These are phyloP conservation scores for Monoplex corrugatus DNA, from an alignment of 2,888 invertebrate genomes.

Conservation along the genomic window DNA sequence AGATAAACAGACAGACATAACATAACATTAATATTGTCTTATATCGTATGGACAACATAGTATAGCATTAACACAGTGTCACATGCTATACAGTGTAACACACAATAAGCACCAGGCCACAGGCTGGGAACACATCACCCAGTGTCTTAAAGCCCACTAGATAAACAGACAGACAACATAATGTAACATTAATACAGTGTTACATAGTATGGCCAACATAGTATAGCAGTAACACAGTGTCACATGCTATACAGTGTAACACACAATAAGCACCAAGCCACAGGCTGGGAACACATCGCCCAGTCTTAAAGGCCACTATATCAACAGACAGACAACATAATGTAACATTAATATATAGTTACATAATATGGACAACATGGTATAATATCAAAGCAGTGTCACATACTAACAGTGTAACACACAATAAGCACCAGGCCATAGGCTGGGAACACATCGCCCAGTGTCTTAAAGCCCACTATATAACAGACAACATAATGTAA, in stretches of 20 bases:
- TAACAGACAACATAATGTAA: not conserved
- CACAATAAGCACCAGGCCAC: slow-evolving; percentile 76
- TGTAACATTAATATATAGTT: not conserved
- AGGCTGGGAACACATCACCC: slow-evolving; percentile 75
- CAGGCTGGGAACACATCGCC: slow-evolving; percentile 76
- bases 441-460: slow-evolving; percentile 75
- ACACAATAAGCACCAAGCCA: slow-evolving; percentile 74
- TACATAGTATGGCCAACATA: too few species aligned
- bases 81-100: too few species aligned
- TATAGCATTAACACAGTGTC: too few species aligned
- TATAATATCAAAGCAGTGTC: too few species aligned
- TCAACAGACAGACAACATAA: not conserved
- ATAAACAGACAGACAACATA: slow-evolving; percentile 9
- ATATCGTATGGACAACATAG: too few species aligned
- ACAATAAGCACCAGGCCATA: slow-evolving; percentile 76
- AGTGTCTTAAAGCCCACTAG: slow-evolving; percentile 69
- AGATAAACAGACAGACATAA: too few species aligned
- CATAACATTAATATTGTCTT: too few species aligned
- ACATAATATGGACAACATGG: too few species aligned
- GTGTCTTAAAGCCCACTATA: slow-evolving; percentile 67
- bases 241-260: too few species aligned
- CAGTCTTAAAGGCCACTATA: slow-evolving; percentile 70
- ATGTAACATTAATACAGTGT: not conserved
- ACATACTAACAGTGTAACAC: too few species aligned
- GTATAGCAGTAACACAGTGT: too few species aligned